A percentile compares a stretch with the other conserved stretches of the same genome.
These are phyloP conservation scores for Conus ventricosus DNA, from an alignment of 1,140 invertebrate genomes.

Conservation along the genomic window DNA sequence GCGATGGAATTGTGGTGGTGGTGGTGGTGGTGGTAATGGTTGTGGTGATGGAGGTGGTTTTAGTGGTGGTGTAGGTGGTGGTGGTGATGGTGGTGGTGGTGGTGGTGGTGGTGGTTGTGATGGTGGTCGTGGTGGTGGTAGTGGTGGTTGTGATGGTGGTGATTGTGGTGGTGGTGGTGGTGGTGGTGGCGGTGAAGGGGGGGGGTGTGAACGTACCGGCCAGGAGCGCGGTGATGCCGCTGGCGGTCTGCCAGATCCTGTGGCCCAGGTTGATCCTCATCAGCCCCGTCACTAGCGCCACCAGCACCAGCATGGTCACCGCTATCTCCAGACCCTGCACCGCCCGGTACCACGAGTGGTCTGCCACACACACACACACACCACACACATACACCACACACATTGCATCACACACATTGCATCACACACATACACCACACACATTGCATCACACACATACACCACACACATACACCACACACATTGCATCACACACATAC, in stretches of 20 bases:
- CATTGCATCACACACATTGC: background rate
- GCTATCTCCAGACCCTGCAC: constrained; percentile 30
- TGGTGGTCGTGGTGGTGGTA: background rate
- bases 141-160: background rate
- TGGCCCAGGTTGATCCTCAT: constrained; percentile 33
- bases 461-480: too few species aligned
- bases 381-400: background rate
- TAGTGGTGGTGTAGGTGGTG: background rate
- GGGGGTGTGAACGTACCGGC: background rate
- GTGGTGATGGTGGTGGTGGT: background rate
- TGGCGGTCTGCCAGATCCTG: constrained; percentile 29
- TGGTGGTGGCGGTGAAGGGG: background rate
- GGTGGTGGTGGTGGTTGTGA: background rate
- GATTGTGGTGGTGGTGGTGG: background rate
- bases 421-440: background rate
- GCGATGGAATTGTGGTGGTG: background rate
- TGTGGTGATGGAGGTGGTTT: background rate
- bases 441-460: background rate
- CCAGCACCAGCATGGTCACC: constrained; percentile 19
- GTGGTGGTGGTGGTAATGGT: background rate
- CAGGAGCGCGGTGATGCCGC: constrained; percentile 6
- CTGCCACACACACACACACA: background rate
- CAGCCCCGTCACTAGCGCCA: constrained; percentile 24
- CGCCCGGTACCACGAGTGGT: constrained; percentile 22
- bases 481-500: background rate